A percentile compares a stretch with the other conserved stretches of the same genome.
Conservation (phyloP, 2,113 vertebrate genomes). For the Scopus umbretta region DNA sequence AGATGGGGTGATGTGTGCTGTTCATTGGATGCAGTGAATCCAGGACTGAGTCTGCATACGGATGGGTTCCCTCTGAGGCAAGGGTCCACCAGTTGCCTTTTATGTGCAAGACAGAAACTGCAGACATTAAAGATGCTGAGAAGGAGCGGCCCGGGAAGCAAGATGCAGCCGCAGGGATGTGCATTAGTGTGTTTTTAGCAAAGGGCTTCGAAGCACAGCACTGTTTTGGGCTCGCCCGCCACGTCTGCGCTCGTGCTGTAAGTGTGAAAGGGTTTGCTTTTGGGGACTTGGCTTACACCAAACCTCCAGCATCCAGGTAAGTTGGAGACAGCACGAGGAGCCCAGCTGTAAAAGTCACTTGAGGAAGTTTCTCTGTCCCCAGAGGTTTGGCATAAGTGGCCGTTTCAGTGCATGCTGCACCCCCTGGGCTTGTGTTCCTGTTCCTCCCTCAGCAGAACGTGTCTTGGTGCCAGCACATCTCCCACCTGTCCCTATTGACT, state of each 20-base stretch:
- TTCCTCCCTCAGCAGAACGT: background rate
- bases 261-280: background rate
- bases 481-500: background rate
- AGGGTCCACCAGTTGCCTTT: background rate
- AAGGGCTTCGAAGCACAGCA: background rate
- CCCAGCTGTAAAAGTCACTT: background rate
- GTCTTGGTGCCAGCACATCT: background rate
- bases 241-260: background rate
- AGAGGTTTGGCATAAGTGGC: background rate
- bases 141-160: background rate
- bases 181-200: background rate
- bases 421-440: background rate
- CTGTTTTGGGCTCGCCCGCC: background rate
- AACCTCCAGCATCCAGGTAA: background rate
- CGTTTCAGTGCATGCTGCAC: background rate
- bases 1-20: background rate
- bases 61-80: background rate
- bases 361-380: background rate
- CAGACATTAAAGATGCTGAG: background rate
- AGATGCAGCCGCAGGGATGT: background rate
- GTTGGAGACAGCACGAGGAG: rapidly evolving
- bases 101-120: background rate
- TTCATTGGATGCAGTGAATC: background rate
- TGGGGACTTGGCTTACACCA: background rate
- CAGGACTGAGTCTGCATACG: background rate